Evolutionary conservation across 2,888 invertebrate species (phyloP), one percentile per base, ranked within the genome.

Genomic region (Morpho deidamia): DNA sequence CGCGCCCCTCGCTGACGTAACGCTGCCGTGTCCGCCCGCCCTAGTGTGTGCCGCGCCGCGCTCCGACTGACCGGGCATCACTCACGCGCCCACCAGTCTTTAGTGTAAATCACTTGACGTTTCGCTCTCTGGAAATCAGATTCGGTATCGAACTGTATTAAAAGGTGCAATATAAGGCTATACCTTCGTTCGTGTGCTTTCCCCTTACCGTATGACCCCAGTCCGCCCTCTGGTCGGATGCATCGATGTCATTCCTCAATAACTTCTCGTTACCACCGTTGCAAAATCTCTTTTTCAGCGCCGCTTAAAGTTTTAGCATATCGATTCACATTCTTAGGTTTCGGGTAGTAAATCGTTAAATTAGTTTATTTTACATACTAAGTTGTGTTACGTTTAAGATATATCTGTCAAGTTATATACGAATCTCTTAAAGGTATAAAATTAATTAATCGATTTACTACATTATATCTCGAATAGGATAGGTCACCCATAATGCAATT

Each of bases 1-100:
- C 71, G 60, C 67, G 65, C 76, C 81, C 85, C 79, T 68, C 81
- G 81, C 86, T 89, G 86, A 88, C 90, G 86, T 88, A 90, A 89
- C 83, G 81, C 75, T 82, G 81, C 82, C 83, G 83, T 77, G 81
- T 74, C 78, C 78, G 81, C 84, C 85, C 83, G 83, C 85, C 86
- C 86, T 84, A 87, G 87, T 88, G 83, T 81, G 84, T 79, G 79
- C 80, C 84, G 83, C 84, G 88, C 83, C 88, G 84, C 83, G 85
- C 78, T 81, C 76, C 78, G 74, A 78, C 76, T 74, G 74, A 78
- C 77, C 72, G 81, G 76, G 81, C 79, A 61, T 64, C 65, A 63
- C 66, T 70, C 59, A 66, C 81, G 83, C 75, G 83, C 81, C 75
- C 80, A 74, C 65, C 72, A 76, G 70, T 76, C 73, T 73, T 69